phyloP scores from a whole-genome alignment of 2,888 invertebrate genomes.

The Ischnus inquisitorius region DNA sequence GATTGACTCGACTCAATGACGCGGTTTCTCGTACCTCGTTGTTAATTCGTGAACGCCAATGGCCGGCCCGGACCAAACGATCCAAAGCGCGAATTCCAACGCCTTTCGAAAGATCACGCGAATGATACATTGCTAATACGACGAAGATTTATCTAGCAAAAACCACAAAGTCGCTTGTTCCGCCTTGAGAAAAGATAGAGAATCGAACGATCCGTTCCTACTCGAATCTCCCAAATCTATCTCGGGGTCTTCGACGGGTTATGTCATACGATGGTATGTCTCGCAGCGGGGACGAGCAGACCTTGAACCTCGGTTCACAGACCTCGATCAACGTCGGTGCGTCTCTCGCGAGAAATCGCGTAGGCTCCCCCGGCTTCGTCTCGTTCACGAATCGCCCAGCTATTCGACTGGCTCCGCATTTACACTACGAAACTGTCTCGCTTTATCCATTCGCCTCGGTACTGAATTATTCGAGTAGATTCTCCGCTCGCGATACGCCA shows the following conservation, averaged over 20 bases:
- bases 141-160: not conserved
- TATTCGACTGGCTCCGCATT: constrained; percentile 52
- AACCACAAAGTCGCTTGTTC: not conserved
- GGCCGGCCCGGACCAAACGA: not conserved
- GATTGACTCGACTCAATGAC: constrained; percentile 34
- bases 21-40: constrained; percentile 24
- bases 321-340: constrained; percentile 63
- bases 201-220: not conserved
- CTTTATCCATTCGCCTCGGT: not conserved
- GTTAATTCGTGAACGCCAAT: constrained; percentile 10
- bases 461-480: constrained; percentile 23
- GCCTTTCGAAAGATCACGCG: not conserved
- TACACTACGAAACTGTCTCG: not conserved
- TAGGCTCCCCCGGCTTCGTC: constrained; percentile 42
- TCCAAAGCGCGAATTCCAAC: no score
- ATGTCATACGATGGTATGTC: constrained; percentile 58
- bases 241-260: constrained; percentile 34
- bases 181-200: not conserved
- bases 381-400: constrained; percentile 55
- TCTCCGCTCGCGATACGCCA: not conserved
- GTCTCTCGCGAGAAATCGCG: constrained; percentile 52
- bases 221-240: constrained; percentile 4
- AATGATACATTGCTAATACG: not conserved
- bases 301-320: constrained; percentile 68
- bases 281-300: constrained; percentile 39